phyloP scores from a whole-genome alignment of 2,797 vertebrate species.

The Craterocephalus amniculus region DNA sequence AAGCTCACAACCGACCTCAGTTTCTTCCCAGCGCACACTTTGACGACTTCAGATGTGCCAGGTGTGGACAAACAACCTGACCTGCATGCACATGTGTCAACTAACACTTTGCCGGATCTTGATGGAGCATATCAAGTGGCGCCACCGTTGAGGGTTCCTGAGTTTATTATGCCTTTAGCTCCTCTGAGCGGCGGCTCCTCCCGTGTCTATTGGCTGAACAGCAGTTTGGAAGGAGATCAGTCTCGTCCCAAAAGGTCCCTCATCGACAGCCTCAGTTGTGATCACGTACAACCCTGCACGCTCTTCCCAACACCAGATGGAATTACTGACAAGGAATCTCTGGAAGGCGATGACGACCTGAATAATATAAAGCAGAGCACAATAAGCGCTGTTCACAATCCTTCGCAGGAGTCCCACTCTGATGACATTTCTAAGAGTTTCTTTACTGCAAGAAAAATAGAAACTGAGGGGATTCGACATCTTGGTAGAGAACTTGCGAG shows the following conservation, averaged over 20 bases:
- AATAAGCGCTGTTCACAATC: conserved; percentile 24
- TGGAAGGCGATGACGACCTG: conserved; percentile 27
- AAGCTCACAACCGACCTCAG: conserved; percentile 8
- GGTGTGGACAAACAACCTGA: conserved; percentile 41
- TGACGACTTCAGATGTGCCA: conserved; percentile 32
- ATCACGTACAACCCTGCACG: conserved; percentile 31
- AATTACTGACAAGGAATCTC: conserved; percentile 37
- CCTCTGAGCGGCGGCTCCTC: conserved; percentile 57
- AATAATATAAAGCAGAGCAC: conserved; percentile 40
- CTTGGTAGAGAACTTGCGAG: conserved; percentile 63
- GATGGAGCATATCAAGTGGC: conserved; percentile 43
- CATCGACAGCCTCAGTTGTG: conserved; percentile 46
- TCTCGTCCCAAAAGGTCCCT: conserved; percentile 40
- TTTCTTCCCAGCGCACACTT: conserved; percentile 4
- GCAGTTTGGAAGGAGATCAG: conserved; percentile 63
- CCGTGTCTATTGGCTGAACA: conserved; percentile 42
- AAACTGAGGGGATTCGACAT: conserved; percentile 46
- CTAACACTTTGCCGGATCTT: conserved; percentile 44
- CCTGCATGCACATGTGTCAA: conserved; percentile 19
- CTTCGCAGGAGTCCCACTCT: conserved; percentile 15
- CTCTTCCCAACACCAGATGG: conserved; percentile 37
- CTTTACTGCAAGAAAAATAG: conserved; percentile 24
- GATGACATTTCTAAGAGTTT: conserved; percentile 13
- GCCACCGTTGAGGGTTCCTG: conserved; percentile 38
- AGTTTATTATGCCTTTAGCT: conserved; percentile 77